These are phyloP conservation scores for Brachypteracias leptosomus DNA, from an alignment of 2,113 vertebrate species.

Conservation along the genomic window DNA sequence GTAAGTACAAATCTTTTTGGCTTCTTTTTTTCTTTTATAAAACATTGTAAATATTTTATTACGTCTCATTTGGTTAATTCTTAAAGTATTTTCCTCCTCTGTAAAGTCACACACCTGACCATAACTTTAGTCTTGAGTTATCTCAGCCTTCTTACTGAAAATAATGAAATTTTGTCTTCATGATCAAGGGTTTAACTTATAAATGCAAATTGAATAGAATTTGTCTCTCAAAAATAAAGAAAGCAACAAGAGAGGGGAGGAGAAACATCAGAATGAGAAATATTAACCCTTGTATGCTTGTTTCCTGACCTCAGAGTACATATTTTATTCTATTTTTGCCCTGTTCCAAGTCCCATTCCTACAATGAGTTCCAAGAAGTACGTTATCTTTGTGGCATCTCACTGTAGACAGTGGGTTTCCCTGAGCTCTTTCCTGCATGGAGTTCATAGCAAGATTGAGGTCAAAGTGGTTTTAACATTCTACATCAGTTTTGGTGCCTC, in stretches of 20 bases:
- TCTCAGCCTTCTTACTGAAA: not conserved
- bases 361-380: not conserved
- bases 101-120: not conserved
- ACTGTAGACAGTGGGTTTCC: not conserved
- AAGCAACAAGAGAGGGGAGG: not conserved
- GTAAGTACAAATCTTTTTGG: slow-evolving; percentile 79
- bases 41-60: slow-evolving; percentile 59
- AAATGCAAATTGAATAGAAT: not conserved
- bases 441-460: not conserved
- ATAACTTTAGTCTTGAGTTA: not conserved
- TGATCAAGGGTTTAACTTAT: not conserved
- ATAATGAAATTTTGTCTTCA: not conserved
- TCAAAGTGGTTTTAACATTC: slow-evolving; percentile 17
- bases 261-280: not conserved
- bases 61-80: slow-evolving; percentile 27
- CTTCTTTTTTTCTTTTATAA: not conserved
- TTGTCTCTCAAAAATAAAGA: not conserved
- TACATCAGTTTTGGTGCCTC: not conserved
- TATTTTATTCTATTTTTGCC: not conserved
- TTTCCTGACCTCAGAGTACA: not conserved
- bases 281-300: not conserved
- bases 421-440: not conserved
- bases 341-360: not conserved
- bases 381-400: not conserved
- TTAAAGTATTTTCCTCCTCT: not conserved